phyloP scores from a whole-genome alignment of 92 coral and sea anemone species.

The Diadumene lineata region DNA sequence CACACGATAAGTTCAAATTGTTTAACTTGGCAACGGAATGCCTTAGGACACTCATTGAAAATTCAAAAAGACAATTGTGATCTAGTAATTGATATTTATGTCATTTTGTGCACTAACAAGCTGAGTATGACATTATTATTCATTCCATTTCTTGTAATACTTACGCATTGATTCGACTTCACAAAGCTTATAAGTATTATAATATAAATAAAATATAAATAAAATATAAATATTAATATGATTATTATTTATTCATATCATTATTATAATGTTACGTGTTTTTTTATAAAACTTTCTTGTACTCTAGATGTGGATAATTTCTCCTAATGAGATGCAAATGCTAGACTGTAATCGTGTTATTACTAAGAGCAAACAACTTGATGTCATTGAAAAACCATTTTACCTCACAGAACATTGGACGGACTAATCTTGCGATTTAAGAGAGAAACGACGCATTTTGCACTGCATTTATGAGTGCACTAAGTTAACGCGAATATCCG shows the following conservation, averaged over 20 bases:
- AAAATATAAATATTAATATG: no score
- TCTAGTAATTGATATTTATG: not conserved
- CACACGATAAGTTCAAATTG: not conserved
- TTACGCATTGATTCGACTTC: no score
- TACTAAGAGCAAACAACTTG: conserved; percentile 16
- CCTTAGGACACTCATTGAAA: not conserved
- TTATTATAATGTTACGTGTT: no score
- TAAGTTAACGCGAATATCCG: not conserved
- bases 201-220: no score
- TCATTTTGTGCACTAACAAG: not conserved
- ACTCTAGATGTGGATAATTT: not conserved
- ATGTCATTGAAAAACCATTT: conserved; percentile 27
- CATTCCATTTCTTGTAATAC: not conserved
- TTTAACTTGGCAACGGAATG: not conserved
- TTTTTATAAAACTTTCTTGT: not conserved
- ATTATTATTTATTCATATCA: no score
- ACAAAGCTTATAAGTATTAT: no score
- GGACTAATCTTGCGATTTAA: not conserved
- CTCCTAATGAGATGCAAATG: conserved; percentile 29
- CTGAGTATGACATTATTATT: no score
- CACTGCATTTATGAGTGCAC: not conserved
- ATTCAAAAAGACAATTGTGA: not conserved
- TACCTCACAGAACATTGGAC: not conserved
- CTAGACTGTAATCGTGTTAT: conserved; percentile 1
- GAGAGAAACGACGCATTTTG: not conserved